These are phyloP conservation scores for Drosophila suzukii DNA, from an alignment of 1,140 invertebrate genomes.

Conservation along the genomic window DNA sequence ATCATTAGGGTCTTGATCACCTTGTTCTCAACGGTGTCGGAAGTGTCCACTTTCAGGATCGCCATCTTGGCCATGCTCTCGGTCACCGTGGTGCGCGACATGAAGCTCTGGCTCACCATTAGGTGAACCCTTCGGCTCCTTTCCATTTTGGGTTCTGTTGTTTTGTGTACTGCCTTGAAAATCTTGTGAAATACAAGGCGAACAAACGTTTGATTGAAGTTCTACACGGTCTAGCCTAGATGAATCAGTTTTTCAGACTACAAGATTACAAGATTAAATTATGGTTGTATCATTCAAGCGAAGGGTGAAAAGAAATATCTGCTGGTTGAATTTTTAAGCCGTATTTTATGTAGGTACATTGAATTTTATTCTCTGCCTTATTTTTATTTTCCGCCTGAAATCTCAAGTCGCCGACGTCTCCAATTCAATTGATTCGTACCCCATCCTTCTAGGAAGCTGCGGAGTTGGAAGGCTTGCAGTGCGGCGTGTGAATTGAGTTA, in stretches of 20 bases:
- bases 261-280: no score
- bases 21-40: background rate
- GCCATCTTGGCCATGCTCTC: constrained; percentile 9
- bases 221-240: background rate
- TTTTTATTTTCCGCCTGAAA: background rate
- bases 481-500: constrained; percentile 72
- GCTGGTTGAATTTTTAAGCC: background rate
- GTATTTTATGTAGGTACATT: background rate
- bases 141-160: background rate
- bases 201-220: background rate
- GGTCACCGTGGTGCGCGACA: constrained; percentile 3
- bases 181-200: background rate
- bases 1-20: constrained; percentile 26
- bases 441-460: background rate
- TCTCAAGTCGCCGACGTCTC: background rate
- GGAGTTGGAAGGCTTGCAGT: background rate
- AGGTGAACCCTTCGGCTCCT: no score
- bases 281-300: no score
- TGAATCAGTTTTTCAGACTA: background rate
- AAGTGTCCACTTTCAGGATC: background rate
- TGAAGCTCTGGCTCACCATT: background rate
- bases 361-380: no score
- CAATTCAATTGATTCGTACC: constrained; percentile 28
- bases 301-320: background rate
- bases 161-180: background rate